Base-by-base conservation (phyloP, 2,888 invertebrate genomes). In the Athetis lepigone region DNA sequence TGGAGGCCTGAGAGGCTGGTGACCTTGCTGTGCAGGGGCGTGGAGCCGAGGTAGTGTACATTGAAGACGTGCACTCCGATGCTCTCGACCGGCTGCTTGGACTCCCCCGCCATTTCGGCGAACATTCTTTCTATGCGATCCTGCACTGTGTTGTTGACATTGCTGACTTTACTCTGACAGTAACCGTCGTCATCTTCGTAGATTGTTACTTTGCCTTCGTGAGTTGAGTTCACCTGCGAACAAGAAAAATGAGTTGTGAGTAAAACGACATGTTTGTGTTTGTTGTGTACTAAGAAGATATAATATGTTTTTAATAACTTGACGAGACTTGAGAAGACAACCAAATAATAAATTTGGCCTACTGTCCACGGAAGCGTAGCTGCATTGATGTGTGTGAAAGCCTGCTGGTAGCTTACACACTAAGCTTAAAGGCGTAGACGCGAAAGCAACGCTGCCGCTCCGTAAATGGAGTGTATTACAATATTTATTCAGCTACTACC, bases 51-150 rank as follows among this genome's bases (percentile, higher is more conserved):
- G 84, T 98, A 98, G 82, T 97, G 97, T 1, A 98, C 98, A 75
- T 96, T 96, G 81, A 97, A 97, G 46, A 95, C 90, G 77, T 96
- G 96, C 39, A 95, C 92, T 8, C 96, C 95, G 1, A 96, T 96
- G 54, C 88, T 92, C 29, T 95, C 95, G 29, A 90, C 87, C 67
- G 96, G 95, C 40, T 85, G 88, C 67, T 89, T 88, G 47, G 95
- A 90, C 72, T 95, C 95, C 58, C 96, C 96, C 3, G 97, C 96
- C 82, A 97, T 96, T 67, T 97, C 97, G 23, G 96, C 96, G 85
- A 98, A 98, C 96, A 98, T 97, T 81, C 97, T 96, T 87, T 98
- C 98, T 89, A 98, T 98, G 81, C 97, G 96, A 16, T 97, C 98
- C 89, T 98, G 98, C 2, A 98, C 98, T 57, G 97, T 97, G 82